These are phyloP conservation scores for Cavia aperea DNA, from an alignment of 2,113 vertebrate species.

Conservation along the genomic window DNA sequence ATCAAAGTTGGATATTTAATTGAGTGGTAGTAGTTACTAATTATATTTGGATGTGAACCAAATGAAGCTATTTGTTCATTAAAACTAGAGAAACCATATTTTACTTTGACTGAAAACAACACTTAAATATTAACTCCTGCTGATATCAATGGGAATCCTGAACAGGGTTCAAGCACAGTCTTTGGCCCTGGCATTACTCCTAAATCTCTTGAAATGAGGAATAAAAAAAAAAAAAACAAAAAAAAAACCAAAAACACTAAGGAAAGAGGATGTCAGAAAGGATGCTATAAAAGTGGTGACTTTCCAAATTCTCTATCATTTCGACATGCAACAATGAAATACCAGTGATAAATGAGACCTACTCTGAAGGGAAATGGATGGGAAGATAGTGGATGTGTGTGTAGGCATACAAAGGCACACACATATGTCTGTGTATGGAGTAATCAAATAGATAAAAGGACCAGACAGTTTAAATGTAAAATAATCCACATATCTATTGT, in stretches of 20 bases:
- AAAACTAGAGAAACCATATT: conserved; percentile 67
- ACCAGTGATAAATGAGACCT: not conserved
- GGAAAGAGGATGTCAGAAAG: conserved; percentile 61
- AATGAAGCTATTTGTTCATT: conserved; percentile 71
- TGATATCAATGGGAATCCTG: conserved; percentile 68
- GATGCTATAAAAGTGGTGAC: not conserved
- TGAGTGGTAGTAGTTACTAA: conserved; percentile 63
- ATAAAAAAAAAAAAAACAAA: conserved; percentile 52
- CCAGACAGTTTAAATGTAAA: conserved; percentile 45
- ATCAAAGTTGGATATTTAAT: conserved; percentile 63
- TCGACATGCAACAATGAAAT: not conserved
- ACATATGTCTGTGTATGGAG: not conserved
- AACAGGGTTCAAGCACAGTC: conserved; percentile 70
- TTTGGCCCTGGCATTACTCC: conserved; percentile 72
- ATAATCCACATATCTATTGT: conserved; percentile 56
- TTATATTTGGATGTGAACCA: conserved; percentile 68
- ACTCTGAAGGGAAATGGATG: conserved; percentile 7
- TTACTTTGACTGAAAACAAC: conserved; percentile 68
- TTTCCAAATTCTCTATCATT: not conserved
- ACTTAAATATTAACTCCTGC: conserved; percentile 65
- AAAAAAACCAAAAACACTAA: conserved; percentile 24
- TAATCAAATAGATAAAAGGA: conserved; percentile 18
- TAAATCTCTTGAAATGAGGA: conserved; percentile 68
- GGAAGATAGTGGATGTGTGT: not conserved
- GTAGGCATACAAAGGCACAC: not conserved